Percentiles rank a stretch among this genome's conserved stretches.
phyloP scores from a whole-genome alignment of 2,113 vertebrate species.

The Garra rufa region DNA sequence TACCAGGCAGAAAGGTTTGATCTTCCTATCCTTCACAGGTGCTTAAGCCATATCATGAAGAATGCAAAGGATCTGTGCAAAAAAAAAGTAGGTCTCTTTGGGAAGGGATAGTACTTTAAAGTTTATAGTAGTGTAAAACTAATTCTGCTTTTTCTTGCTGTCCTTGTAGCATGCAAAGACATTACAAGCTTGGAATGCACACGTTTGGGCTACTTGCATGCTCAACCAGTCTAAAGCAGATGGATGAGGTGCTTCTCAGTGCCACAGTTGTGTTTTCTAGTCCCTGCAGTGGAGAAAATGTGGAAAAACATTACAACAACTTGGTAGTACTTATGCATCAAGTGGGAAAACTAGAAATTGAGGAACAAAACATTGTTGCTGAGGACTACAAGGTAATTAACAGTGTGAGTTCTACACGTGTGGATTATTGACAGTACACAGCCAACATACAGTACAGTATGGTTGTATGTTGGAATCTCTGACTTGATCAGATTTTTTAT shows the following conservation, averaged over 20 bases:
- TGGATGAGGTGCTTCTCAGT: not conserved
- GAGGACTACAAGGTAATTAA: not conserved
- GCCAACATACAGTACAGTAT: no score
- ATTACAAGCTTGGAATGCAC: not conserved
- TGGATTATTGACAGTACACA: not conserved
- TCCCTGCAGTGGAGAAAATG: not conserved
- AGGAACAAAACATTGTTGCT: not conserved
- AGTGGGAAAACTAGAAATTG: not conserved
- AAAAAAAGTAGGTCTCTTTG: no score
- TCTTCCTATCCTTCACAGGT: not conserved
- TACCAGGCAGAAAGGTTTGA: not conserved
- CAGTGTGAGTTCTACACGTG: not conserved
- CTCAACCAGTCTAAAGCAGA: not conserved
- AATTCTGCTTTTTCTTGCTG: not conserved
- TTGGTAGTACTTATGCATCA: not conserved
- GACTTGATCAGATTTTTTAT: not conserved
- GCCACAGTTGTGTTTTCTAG: not conserved
- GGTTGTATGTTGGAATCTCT: not conserved
- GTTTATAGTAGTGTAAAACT: not conserved
- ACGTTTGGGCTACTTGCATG: not conserved
- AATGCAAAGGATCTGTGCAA: conserved; percentile 42
- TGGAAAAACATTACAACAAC: not conserved
- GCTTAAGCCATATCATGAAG: conserved; percentile 41
- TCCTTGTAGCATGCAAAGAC: not conserved
- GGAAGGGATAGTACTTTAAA: no score